These are phyloP conservation scores for Dascillus cervinus DNA, from an alignment of 2,888 invertebrate species.

Conservation along the genomic window DNA sequence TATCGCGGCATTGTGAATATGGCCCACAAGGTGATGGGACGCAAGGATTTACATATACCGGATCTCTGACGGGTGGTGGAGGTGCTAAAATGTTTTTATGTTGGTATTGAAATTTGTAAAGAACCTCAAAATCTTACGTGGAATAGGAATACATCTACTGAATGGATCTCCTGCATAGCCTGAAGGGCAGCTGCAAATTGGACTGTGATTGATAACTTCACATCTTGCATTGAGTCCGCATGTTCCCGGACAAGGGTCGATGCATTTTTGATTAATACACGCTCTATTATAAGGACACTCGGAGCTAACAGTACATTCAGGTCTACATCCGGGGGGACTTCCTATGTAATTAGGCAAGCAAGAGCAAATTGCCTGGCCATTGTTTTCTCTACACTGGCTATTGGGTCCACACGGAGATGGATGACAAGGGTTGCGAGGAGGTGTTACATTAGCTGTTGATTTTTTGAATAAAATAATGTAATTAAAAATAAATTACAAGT, in stretches of 20 bases:
- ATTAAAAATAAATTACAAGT: too few species aligned
- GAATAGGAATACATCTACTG: slow-evolving; percentile 45
- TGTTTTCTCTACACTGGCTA: slow-evolving; percentile 50
- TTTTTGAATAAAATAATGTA: too few species aligned
- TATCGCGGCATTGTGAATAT: slow-evolving; percentile 65
- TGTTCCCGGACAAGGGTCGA: slow-evolving; percentile 62
- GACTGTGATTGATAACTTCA: slow-evolving; percentile 63
- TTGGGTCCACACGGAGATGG: slow-evolving; percentile 62
- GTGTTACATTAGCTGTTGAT: too few species aligned
- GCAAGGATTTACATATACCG: slow-evolving; percentile 49
- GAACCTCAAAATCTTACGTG: slow-evolving; percentile 7
- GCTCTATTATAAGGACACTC: slow-evolving; percentile 63
- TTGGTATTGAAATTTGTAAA: too few species aligned
- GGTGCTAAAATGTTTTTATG: slow-evolving; percentile 11
- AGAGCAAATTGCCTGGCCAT: slow-evolving; percentile 52
- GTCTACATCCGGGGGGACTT: slow-evolving; percentile 53
- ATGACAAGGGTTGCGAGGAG: slow-evolving; percentile 51
- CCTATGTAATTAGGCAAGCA: slow-evolving; percentile 55
- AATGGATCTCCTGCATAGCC: slow-evolving; percentile 61
- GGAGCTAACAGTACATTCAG: slow-evolving; percentile 63
- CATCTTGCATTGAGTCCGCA: slow-evolving; percentile 69
- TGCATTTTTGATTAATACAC: slow-evolving; percentile 61
- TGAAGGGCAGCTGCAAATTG: slow-evolving; percentile 58
- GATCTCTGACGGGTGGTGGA: slow-evolving; percentile 28
- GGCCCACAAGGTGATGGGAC: slow-evolving; percentile 74